These are phyloP conservation scores for Ophthalmolycus amberensis DNA, from an alignment of 2,113 vertebrate genomes.

Conservation along the genomic window DNA sequence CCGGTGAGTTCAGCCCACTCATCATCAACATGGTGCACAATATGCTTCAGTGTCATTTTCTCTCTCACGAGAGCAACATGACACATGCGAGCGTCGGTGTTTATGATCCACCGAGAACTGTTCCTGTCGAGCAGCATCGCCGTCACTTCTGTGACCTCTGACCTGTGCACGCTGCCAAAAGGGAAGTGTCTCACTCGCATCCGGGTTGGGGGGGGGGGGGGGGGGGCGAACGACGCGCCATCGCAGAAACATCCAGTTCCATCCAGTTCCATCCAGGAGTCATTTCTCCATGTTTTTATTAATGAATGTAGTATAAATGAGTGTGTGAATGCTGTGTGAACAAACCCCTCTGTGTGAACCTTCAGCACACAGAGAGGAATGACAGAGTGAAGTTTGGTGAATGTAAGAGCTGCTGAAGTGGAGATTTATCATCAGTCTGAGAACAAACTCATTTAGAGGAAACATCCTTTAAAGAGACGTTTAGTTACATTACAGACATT, in stretches of 20 bases:
- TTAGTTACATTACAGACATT: too few species aligned
- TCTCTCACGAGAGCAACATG: slow-evolving; percentile 5
- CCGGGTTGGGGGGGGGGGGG: too few species aligned
- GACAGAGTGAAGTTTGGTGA: too few species aligned
- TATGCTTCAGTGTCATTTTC: slow-evolving; percentile 32
- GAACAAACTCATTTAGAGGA: too few species aligned
- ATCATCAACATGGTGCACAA: slow-evolving; percentile 19
- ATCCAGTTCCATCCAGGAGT: not conserved
- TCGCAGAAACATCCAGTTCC: slow-evolving; percentile 31
- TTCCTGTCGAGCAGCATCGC: slow-evolving; percentile 54
- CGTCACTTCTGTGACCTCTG: slow-evolving; percentile 42
- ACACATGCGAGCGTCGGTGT: slow-evolving; percentile 18
- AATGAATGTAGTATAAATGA: too few species aligned
- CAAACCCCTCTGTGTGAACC: too few species aligned
- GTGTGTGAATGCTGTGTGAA: too few species aligned
- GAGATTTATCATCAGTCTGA: too few species aligned
- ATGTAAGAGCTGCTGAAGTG: too few species aligned
- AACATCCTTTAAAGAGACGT: too few species aligned
- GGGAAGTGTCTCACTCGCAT: slow-evolving; percentile 23
- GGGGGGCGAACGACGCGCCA: not conserved
- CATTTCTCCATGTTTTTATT: too few species aligned
- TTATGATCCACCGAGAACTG: slow-evolving; percentile 50
- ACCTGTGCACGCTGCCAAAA: slow-evolving; percentile 21
- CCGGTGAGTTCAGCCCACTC: not conserved
- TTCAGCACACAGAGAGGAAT: too few species aligned